These are phyloP conservation scores for Branchinecta lindahli DNA, from an alignment of 1,140 invertebrate species.

Conservation along the genomic window DNA sequence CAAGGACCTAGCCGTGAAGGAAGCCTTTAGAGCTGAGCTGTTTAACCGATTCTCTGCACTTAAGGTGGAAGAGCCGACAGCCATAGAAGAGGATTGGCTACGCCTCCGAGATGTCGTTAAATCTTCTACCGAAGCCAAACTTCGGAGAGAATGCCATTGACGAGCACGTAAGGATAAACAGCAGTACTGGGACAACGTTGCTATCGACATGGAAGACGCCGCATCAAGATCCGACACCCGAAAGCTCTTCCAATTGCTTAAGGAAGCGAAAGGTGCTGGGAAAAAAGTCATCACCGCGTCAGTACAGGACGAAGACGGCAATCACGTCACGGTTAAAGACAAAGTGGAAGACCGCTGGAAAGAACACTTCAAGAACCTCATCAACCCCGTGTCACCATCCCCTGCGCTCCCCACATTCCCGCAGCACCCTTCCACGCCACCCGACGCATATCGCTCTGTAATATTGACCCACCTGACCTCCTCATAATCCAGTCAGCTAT, in stretches of 20 bases:
- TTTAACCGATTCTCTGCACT: constrained; percentile 5
- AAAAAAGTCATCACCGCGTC: neutral
- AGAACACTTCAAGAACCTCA: neutral
- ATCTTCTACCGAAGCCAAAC: constrained; percentile 4
- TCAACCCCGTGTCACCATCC: neutral
- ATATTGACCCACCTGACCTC: too few relatives aligned
- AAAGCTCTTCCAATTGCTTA: neutral
- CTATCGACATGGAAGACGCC: neutral
- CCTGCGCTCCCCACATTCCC: neutral
- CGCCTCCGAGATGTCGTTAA: neutral
- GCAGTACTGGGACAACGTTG: neutral
- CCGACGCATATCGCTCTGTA: too few relatives aligned
- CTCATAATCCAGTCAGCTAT: too few relatives aligned
- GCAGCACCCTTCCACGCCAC: neutral
- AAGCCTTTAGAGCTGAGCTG: neutral
- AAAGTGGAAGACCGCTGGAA: constrained; percentile 1
- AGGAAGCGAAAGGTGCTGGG: neutral
- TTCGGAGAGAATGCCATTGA: constrained; percentile 4
- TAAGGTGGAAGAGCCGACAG: constrained; percentile 3
- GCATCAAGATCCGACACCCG: neutral
- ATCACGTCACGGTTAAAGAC: neutral
- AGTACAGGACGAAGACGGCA: constrained; percentile 7
- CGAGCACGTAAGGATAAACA: constrained; percentile 1
- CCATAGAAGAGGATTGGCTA: neutral
- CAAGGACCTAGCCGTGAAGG: constrained; percentile 1